These are phyloP conservation scores for Tetranychus piercei DNA, from an alignment of 2,888 invertebrate species.

Conservation along the genomic window DNA sequence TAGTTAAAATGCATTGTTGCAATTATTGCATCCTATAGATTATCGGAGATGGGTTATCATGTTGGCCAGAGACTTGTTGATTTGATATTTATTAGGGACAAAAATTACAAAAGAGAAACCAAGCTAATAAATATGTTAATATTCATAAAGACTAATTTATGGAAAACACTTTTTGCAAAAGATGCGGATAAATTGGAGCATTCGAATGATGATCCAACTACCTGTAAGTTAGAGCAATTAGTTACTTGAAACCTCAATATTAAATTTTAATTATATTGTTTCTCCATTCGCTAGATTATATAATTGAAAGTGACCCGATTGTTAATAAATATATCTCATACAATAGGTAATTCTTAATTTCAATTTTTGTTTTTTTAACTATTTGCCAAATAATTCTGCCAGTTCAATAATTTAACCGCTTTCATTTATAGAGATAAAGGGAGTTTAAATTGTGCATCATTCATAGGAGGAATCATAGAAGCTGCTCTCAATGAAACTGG, in stretches of 20 bases:
- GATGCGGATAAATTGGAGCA: slow-evolving; percentile 97
- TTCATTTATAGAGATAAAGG: slow-evolving; percentile 57
- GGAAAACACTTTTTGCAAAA: slow-evolving; percentile 94
- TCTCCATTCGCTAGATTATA: slow-evolving; percentile 46
- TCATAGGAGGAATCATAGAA: slow-evolving; percentile 91
- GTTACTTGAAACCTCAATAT: too few species aligned
- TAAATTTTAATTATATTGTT: slow-evolving; percentile 3
- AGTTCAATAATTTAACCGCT: too few species aligned
- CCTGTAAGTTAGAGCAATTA: slow-evolving; percentile 39
- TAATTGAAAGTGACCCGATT: slow-evolving; percentile 92
- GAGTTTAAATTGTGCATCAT: slow-evolving; percentile 92
- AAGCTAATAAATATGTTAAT: slow-evolving; percentile 82
- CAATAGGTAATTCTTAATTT: slow-evolving; percentile 37
- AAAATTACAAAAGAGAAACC: slow-evolving; percentile 79
- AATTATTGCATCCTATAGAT: slow-evolving; percentile 39
- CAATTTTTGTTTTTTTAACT: not conserved
- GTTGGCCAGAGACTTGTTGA: slow-evolving; percentile 85
- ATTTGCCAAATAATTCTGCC: too few species aligned
- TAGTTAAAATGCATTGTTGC: not conserved
- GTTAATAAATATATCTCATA: slow-evolving; percentile 94
- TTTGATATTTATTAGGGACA: slow-evolving; percentile 76
- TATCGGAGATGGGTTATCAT: slow-evolving; percentile 82
- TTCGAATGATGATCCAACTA: slow-evolving; percentile 92
- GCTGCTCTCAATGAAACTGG: slow-evolving; percentile 81
- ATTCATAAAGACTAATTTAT: slow-evolving; percentile 84